These are phyloP conservation scores for Ladona fulva DNA, from an alignment of 1,140 invertebrate species.

Conservation along the genomic window DNA sequence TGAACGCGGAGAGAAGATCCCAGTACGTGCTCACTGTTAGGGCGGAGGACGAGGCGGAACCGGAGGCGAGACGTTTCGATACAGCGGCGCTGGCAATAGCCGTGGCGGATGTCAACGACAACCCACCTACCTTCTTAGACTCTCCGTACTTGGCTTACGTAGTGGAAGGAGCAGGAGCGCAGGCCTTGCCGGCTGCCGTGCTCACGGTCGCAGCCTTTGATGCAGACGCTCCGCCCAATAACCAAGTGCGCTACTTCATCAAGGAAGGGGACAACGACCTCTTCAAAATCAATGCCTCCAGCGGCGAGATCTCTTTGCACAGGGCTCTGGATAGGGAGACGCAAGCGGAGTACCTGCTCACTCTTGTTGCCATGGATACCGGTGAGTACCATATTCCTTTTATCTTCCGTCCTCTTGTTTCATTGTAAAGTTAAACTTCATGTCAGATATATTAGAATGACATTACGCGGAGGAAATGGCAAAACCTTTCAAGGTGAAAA, in stretches of 20 bases:
- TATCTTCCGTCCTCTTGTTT: not conserved
- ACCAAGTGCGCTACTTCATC: conserved; percentile 81
- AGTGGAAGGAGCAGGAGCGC: conserved; percentile 71
- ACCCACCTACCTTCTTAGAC: conserved; percentile 81
- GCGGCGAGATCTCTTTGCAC: conserved; percentile 74
- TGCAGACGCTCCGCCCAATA: conserved; percentile 82
- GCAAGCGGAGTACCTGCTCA: conserved; percentile 70
- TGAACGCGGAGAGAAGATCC: conserved; percentile 83
- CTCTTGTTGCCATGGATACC: conserved; percentile 84
- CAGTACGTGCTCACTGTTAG: conserved; percentile 73
- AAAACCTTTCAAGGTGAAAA: no score
- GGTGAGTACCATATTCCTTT: conserved; percentile 48
- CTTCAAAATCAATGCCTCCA: conserved; percentile 80
- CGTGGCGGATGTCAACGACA: conserved; percentile 91
- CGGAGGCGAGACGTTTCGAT: conserved; percentile 46
- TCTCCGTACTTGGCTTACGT: conserved; percentile 85
- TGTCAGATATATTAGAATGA: no score
- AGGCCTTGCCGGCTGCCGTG: conserved; percentile 62
- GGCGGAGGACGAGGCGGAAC: conserved; percentile 77
- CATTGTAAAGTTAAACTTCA: no score
- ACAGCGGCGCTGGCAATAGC: conserved; percentile 52
- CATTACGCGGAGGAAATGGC: no score
- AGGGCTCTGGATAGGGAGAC: conserved; percentile 73
- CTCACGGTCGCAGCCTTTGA: conserved; percentile 72
- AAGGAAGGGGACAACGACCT: conserved; percentile 84